These are phyloP conservation scores for Temnothorax longispinosus DNA, from an alignment of 1,140 invertebrate genomes.

Conservation along the genomic window DNA sequence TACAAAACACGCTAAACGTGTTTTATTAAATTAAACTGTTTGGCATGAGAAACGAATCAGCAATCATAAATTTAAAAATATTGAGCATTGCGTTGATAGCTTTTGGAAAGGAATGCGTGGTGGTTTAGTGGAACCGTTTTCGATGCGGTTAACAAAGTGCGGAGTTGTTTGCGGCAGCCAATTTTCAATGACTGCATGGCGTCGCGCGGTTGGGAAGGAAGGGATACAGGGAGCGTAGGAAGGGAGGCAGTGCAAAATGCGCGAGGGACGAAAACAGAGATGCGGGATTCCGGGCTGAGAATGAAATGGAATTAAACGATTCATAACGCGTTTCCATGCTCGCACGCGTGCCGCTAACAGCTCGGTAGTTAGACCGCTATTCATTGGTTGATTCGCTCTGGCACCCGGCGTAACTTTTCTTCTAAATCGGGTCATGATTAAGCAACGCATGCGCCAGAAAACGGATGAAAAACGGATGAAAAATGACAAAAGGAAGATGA, in stretches of 20 bases:
- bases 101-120: conserved; percentile 37
- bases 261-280: conserved; percentile 68
- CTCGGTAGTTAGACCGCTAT: conserved; percentile 76
- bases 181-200: conserved; percentile 62
- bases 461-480: not conserved
- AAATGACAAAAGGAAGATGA: not conserved
- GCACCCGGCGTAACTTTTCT: conserved; percentile 52
- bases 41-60: not conserved
- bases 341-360: conserved; percentile 75
- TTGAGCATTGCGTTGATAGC: not conserved
- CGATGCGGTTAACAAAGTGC: conserved; percentile 57
- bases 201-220: conserved; percentile 25
- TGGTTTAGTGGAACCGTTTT: conserved; percentile 33
- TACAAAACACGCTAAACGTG: not conserved
- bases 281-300: conserved; percentile 58
- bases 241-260: conserved; percentile 12
- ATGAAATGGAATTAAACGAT: conserved; percentile 79
- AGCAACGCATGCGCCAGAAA: not conserved
- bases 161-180: conserved; percentile 31
- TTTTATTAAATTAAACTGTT: not conserved
- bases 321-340: conserved; percentile 73
- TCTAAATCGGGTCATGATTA: conserved; percentile 57
- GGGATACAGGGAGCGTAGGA: not conserved
- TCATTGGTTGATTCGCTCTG: conserved; percentile 66
- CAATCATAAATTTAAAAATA: conserved; percentile 21